These are phyloP conservation scores for Paramisgurnus dabryanus DNA, from an alignment of 2,113 vertebrate species.

Conservation along the genomic window DNA sequence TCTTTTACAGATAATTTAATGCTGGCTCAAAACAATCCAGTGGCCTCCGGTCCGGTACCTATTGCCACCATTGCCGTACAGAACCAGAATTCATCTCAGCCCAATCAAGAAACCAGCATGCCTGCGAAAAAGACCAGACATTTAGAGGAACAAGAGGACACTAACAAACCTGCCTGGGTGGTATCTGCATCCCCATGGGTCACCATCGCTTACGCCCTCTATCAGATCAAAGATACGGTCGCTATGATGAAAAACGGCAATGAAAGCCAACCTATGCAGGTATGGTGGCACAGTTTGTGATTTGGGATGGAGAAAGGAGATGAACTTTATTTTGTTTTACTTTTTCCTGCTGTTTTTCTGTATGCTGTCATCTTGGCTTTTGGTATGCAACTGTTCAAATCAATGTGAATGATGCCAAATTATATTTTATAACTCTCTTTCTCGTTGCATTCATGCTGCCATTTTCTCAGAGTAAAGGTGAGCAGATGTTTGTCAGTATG, in stretches of 20 bases:
- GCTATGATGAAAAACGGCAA: slow-evolving; percentile 68
- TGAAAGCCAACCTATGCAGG: slow-evolving; percentile 74
- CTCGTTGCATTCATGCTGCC: slow-evolving; percentile 40
- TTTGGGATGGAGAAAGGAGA: background rate
- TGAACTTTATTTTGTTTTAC: background rate
- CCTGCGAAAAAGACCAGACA: slow-evolving; percentile 87
- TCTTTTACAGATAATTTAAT: slow-evolving; percentile 81
- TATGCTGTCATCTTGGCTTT: slow-evolving; percentile 12
- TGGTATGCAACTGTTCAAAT: background rate
- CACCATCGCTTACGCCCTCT: slow-evolving; percentile 85
- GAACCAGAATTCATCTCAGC: slow-evolving; percentile 67
- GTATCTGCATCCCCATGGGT: slow-evolving; percentile 93
- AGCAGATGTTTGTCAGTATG: slow-evolving; percentile 2
- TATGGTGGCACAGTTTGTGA: slow-evolving; percentile 40
- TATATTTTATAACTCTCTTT: slow-evolving; percentile 19
- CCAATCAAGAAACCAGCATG: slow-evolving; percentile 64
- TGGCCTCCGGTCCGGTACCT: slow-evolving; percentile 94
- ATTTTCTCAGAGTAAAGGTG: slow-evolving; percentile 50
- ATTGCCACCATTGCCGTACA: slow-evolving; percentile 95
- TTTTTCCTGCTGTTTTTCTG: slow-evolving; percentile 3
- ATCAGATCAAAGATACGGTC: slow-evolving; percentile 89
- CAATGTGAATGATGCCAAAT: background rate
- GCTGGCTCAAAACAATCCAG: slow-evolving; percentile 94
- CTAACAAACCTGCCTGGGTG: slow-evolving; percentile 88
- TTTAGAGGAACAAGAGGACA: slow-evolving; percentile 95